Conservation (phyloP, 2,113 vertebrate genomes). For the Xiphophorus maculatus region DNA sequence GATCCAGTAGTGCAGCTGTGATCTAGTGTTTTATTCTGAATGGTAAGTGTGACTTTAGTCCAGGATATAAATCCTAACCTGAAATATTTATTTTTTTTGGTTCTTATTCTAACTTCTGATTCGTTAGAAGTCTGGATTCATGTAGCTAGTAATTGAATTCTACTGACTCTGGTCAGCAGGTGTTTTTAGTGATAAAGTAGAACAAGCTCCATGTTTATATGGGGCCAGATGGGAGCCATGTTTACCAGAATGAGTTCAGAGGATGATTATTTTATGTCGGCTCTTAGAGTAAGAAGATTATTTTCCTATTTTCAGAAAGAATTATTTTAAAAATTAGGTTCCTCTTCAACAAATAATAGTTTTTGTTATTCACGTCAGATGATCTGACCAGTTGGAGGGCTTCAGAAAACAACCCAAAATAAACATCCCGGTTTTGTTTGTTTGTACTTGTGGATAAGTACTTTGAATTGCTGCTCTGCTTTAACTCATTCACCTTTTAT, state of each 20-base stretch:
- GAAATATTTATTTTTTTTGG: background rate
- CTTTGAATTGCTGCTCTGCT: slow-evolving; percentile 30
- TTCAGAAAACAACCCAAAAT: slow-evolving; percentile 1
- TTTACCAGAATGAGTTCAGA: background rate
- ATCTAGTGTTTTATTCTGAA: too few relatives aligned
- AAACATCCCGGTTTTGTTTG: slow-evolving; percentile 21
- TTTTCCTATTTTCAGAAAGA: background rate
- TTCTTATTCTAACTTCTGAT: background rate
- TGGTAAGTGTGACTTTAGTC: too few relatives aligned
- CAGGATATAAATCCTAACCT: too few relatives aligned
- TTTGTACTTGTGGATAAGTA: slow-evolving; percentile 29
- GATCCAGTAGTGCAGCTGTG: too few relatives aligned
- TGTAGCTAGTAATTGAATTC: background rate
- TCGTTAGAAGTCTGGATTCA: background rate
- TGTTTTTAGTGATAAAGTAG: background rate
- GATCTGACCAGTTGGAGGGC: background rate
- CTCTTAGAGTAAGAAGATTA: background rate
- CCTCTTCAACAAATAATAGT: background rate
- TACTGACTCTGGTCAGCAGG: background rate
- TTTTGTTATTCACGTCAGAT: background rate
- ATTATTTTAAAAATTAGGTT: background rate
- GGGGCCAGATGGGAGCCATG: background rate
- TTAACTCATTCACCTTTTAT: slow-evolving; percentile 22
- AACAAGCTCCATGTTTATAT: background rate
- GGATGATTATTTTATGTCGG: background rate